phyloP scores from a whole-genome alignment of 1,140 invertebrate species.

The Zaprionus capensis region DNA sequence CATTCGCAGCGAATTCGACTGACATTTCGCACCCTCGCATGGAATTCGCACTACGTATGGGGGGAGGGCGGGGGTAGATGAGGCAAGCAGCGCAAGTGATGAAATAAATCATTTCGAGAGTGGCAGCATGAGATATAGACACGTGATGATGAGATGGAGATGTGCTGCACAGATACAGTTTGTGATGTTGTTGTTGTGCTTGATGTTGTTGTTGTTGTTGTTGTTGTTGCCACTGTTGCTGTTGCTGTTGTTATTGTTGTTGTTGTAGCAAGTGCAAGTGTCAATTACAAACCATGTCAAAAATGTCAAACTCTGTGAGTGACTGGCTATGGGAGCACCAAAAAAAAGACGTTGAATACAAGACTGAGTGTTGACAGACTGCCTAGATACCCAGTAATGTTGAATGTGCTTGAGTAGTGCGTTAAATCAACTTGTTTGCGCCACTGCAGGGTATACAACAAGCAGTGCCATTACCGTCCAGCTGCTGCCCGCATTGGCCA shows the following conservation, averaged over 20 bases:
- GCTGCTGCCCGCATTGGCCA: conserved; percentile 41
- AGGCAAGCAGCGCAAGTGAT: conserved; percentile 61
- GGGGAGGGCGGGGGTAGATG: not conserved
- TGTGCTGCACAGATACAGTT: conserved; percentile 34
- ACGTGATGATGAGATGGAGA: conserved; percentile 67
- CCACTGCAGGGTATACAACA: not conserved
- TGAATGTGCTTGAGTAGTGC: too few relatives aligned
- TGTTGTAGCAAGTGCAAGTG: conserved; percentile 76
- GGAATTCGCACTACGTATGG: not conserved
- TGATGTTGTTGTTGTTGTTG: conserved; percentile 19
- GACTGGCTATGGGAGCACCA: conserved; percentile 49
- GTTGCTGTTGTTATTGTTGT: conserved; percentile 29
- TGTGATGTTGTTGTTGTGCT: not conserved
- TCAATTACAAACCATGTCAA: conserved; percentile 83
- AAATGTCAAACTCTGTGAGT: conserved; percentile 81
- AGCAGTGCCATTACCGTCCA: not conserved
- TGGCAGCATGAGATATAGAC: conserved; percentile 42
- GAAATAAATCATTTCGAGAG: conserved; percentile 77
- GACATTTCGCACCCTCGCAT: conserved; percentile 14
- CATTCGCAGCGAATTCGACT: conserved; percentile 21
- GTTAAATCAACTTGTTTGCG: not conserved
- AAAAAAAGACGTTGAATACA: conserved; percentile 11
- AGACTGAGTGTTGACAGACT: not conserved
- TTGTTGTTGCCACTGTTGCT: not conserved
- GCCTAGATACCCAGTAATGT: conserved; percentile 29